Evolutionary conservation across 1,140 invertebrate species (phyloP).

Genomic region (Argopecten irradians): DNA sequence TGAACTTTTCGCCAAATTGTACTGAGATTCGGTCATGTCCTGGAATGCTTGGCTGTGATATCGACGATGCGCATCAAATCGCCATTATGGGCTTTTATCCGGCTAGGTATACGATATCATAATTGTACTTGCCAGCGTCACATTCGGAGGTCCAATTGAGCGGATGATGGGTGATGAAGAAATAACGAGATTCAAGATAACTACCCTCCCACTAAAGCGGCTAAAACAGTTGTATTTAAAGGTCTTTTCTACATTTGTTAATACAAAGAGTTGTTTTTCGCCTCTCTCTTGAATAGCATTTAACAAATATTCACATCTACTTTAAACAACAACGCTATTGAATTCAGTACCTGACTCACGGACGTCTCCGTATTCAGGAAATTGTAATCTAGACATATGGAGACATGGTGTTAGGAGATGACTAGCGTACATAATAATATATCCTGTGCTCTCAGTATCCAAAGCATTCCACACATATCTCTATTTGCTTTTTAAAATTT

Average conservation of each 20-base stretch:
- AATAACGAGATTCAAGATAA: constrained; percentile 12
- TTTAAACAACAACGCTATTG: no score
- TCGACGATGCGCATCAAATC: constrained; percentile 7
- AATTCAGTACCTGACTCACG: no score
- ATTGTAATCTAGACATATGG: no score
- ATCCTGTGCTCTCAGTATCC: no score
- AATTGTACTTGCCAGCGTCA: background rate
- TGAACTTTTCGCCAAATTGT: constrained; percentile 13
- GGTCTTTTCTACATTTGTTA: background rate
- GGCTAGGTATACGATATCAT: constrained; percentile 9
- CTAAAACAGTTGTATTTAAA: background rate
- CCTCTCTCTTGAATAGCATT: no score
- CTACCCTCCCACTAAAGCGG: background rate
- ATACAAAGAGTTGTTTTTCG: background rate
- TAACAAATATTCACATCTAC: no score
- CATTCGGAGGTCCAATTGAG: background rate
- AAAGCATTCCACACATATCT: no score
- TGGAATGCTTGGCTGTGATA: background rate
- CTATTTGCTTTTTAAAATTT: no score
- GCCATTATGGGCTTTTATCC: background rate
- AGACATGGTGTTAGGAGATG: no score
- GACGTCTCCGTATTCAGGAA: no score
- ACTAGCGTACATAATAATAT: no score
- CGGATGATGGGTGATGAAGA: background rate
- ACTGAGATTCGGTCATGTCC: background rate